Evolutionary conservation across 2,797 vertebrate genomes (phyloP).

Genomic region (Macroramphosus scolopax): DNA sequence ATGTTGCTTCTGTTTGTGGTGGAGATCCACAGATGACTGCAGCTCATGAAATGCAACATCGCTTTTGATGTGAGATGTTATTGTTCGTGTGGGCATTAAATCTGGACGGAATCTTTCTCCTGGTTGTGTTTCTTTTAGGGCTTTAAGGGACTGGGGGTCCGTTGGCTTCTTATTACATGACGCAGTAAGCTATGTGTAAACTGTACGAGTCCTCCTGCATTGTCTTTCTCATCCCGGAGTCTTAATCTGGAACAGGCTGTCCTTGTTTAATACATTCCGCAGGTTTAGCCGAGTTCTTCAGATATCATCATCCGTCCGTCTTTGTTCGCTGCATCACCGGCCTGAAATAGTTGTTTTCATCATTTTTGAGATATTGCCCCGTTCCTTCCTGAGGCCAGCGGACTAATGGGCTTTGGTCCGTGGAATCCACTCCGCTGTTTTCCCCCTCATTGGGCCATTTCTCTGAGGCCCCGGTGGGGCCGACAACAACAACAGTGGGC

Average conservation of each 20-base stretch:
- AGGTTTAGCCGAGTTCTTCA: conserved; percentile 54
- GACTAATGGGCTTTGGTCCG: conserved; percentile 65
- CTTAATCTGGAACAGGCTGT: conserved; percentile 54
- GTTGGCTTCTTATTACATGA: too few relatives aligned
- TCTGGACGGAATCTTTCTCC: too few relatives aligned
- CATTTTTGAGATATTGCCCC: conserved; percentile 68
- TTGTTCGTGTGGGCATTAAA: conserved; percentile 45
- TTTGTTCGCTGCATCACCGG: conserved; percentile 45
- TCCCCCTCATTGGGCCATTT: conserved; percentile 57
- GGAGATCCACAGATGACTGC: too few relatives aligned
- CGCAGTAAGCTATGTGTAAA: too few relatives aligned
- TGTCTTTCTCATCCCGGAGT: conserved; percentile 11
- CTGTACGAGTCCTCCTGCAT: too few relatives aligned
- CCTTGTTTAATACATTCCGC: conserved; percentile 59
- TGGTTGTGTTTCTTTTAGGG: too few relatives aligned
- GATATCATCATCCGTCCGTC: conserved; percentile 48
- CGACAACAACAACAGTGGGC: conserved; percentile 61
- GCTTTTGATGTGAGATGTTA: conserved; percentile 27
- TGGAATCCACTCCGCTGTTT: conserved; percentile 57
- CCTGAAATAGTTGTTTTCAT: conserved; percentile 60
- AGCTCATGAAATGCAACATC: too few relatives aligned
- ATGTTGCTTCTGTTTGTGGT: too few relatives aligned
- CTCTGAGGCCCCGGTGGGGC: conserved; percentile 58
- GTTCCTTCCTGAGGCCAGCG: conserved; percentile 58
- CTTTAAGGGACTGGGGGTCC: too few relatives aligned